phyloP scores from a whole-genome alignment of 37 sponge, comb jelly and placozoan genomes.

The Geodia barretti region DNA sequence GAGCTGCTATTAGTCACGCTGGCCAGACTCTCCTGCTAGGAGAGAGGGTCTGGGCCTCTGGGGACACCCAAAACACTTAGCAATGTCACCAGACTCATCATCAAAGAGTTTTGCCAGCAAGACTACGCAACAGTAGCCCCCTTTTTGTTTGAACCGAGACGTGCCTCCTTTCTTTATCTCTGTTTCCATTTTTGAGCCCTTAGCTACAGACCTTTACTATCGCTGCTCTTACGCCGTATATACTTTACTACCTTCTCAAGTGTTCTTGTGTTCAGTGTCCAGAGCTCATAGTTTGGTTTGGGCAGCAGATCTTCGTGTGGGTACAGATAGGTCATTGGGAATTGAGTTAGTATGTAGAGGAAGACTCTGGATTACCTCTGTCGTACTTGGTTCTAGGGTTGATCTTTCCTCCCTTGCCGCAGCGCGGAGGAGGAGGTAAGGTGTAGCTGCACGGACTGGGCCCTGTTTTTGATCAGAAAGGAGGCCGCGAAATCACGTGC shows the following conservation, averaged over 20 bases:
- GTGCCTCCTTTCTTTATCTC: no score
- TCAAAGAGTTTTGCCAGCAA: no score
- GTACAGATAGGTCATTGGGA: background rate
- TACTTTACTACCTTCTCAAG: conserved; percentile 4
- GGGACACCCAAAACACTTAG: background rate
- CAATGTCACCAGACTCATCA: no score
- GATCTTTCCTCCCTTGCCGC: conserved; percentile 9
- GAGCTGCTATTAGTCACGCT: background rate
- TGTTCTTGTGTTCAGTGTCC: conserved; percentile 26
- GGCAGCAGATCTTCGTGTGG: conserved; percentile 21
- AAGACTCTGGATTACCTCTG: background rate
- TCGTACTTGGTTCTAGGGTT: conserved; percentile 16
- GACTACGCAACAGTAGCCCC: no score
- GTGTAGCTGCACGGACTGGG: conserved; percentile 68
- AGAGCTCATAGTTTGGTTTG: conserved; percentile 10
- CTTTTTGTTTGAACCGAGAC: no score
- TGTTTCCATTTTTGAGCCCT: no score
- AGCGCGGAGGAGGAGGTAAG: background rate
- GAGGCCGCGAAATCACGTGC: no score
- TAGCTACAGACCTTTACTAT: no score
- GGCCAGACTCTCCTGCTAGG: no score
- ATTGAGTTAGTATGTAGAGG: background rate
- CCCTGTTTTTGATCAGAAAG: no score
- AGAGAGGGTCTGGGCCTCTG: background rate
- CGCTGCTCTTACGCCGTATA: background rate